Conservation (phyloP, 1,140 invertebrate species). For the Drosophila nikananu region DNA sequence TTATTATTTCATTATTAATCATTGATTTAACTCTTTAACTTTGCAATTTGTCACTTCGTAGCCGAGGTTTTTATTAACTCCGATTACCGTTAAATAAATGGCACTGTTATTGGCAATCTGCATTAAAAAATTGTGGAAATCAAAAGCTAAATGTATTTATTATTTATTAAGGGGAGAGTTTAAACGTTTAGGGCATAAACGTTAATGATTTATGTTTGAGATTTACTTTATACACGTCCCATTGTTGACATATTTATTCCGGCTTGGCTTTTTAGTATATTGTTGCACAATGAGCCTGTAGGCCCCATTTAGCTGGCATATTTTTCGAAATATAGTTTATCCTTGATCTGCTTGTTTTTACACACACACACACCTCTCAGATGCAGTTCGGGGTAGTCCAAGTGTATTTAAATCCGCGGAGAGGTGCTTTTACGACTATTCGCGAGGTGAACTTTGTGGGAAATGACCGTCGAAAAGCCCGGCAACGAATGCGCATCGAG, state of each 20-base stretch:
- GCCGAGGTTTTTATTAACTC: background rate
- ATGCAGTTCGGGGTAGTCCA: background rate
- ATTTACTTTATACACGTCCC: background rate
- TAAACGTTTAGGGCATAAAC: background rate
- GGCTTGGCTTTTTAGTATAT: background rate
- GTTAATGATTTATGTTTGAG: background rate
- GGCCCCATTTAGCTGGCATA: background rate
- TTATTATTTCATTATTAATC: background rate
- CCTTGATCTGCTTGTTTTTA: constrained; percentile 1
- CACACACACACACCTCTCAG: constrained; percentile 10
- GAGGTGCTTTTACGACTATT: constrained; percentile 22
- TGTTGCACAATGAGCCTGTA: background rate
- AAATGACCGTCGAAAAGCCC: constrained; percentile 49
- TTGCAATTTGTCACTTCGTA: background rate
- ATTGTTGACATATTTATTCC: background rate
- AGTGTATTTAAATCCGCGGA: constrained; percentile 16
- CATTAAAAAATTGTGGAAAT: background rate
- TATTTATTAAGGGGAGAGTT: background rate
- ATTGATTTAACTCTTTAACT: background rate
- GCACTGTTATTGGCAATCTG: background rate
- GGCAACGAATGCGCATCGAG: constrained; percentile 26
- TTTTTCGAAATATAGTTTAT: background rate
- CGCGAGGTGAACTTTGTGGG: constrained; percentile 25
- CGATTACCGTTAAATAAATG: background rate
- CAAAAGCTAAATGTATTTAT: background rate